A percentile compares a stretch with the other conserved stretches of the same genome.
Evolutionary conservation across 2,888 invertebrate genomes (phyloP).

Genomic region (Dolichopus griseipennis): DNA sequence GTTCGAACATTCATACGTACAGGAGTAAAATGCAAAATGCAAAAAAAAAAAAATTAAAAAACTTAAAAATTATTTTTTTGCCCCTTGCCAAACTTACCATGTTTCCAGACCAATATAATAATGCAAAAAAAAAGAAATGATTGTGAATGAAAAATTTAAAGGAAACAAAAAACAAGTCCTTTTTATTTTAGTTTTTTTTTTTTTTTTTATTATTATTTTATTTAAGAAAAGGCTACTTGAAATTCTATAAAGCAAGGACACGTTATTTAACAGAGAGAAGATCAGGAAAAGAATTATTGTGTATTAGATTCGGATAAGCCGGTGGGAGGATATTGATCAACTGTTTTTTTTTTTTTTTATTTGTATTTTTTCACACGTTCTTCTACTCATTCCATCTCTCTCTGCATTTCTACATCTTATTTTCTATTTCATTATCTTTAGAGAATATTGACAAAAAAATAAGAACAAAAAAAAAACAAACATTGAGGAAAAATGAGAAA

Average conservation of each 20-base stretch:
- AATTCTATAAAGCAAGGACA: background rate
- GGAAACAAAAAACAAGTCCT: background rate
- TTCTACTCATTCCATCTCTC: too few species aligned
- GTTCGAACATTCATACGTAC: too few species aligned
- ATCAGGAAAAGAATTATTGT: conserved; percentile 4
- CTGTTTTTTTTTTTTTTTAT: too few species aligned
- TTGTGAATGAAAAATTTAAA: too few species aligned
- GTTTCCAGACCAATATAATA: too few species aligned
- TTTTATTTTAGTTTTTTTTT: background rate
- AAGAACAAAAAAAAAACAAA: background rate
- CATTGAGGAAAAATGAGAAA: background rate
- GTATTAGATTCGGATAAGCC: background rate
- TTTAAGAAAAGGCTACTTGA: background rate
- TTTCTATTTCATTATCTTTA: background rate
- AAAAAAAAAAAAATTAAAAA: too few species aligned
- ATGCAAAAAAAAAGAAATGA: too few species aligned
- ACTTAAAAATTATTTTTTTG: too few species aligned
- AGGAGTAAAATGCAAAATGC: too few species aligned
- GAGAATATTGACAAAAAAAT: background rate
- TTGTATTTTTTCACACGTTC: too few species aligned
- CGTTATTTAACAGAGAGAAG: background rate
- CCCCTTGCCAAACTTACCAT: too few species aligned
- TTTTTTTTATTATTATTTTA: background rate
- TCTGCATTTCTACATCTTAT: too few species aligned
- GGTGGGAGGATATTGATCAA: conserved; percentile 2